Percentiles rank a stretch among this genome's conserved stretches.
These are phyloP conservation scores for Formica selysi DNA, from an alignment of 1,140 invertebrate genomes.

Conservation along the genomic window DNA sequence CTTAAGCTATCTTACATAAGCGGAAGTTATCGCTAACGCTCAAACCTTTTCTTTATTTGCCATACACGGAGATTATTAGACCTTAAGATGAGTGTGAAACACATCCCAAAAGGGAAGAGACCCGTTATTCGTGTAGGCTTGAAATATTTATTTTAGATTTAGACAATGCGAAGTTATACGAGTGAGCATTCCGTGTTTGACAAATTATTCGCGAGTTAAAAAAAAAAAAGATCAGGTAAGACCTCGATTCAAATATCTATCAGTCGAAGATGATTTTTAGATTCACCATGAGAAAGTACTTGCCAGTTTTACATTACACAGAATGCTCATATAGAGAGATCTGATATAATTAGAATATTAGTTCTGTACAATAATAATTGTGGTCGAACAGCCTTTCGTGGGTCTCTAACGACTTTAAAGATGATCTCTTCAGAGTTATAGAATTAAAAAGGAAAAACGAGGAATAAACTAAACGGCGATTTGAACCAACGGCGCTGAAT, in stretches of 20 bases:
- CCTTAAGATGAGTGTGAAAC: constrained; percentile 43
- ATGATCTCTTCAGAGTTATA: constrained; percentile 26
- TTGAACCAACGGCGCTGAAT: not conserved
- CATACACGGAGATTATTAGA: constrained; percentile 62
- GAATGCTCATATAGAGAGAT: constrained; percentile 39
- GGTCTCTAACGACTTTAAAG: constrained; percentile 17
- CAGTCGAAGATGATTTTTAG: not conserved
- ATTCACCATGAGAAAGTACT: constrained; percentile 6
- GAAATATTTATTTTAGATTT: constrained; percentile 69
- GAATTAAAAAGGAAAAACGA: constrained; percentile 17
- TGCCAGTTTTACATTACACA: constrained; percentile 10
- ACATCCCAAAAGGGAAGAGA: constrained; percentile 12
- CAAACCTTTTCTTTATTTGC: constrained; percentile 48
- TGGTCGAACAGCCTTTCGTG: constrained; percentile 34
- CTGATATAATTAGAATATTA: constrained; percentile 52
- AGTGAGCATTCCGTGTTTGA: constrained; percentile 36
- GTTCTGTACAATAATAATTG: constrained; percentile 61
- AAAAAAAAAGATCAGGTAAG: not conserved
- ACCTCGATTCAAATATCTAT: constrained; percentile 9
- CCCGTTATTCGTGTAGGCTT: constrained; percentile 23
- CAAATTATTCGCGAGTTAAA: constrained; percentile 10
- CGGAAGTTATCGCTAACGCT: constrained; percentile 11
- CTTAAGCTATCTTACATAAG: constrained; percentile 3
- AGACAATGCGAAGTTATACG: constrained; percentile 19
- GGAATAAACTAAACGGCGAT: constrained; percentile 44